Conservation (phyloP, 1,140 invertebrate species). For the Drosophila setifemur region DNA sequence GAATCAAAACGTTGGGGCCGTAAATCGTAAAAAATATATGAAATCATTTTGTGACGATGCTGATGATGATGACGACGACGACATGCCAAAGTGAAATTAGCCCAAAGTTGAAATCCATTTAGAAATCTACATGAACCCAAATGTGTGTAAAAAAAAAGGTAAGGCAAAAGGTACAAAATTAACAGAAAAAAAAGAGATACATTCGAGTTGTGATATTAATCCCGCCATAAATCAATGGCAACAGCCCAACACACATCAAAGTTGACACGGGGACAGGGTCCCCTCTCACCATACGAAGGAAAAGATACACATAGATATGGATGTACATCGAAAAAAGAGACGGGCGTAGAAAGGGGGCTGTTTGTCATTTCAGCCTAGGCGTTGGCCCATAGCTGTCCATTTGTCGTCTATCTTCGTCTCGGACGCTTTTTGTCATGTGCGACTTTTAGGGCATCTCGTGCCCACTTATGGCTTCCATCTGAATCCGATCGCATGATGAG, state of each 20-base stretch:
- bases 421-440: slow-evolving; percentile 47
- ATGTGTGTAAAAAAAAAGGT: slow-evolving; percentile 43
- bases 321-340: neutral
- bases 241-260: slow-evolving; percentile 47
- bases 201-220: slow-evolving; percentile 60
- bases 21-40: slow-evolving; percentile 40
- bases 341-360: neutral
- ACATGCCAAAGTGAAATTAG: slow-evolving; percentile 71
- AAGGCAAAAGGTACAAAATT: slow-evolving; percentile 32
- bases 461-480: slow-evolving; percentile 27
- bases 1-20: slow-evolving; percentile 5
- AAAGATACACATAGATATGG: slow-evolving; percentile 6
- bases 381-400: slow-evolving; percentile 46
- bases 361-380: slow-evolving; percentile 30
- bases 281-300: neutral
- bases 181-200: slow-evolving; percentile 21
- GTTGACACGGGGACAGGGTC: slow-evolving; percentile 50
- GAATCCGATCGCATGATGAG: slow-evolving; percentile 19
- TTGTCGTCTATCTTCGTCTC: slow-evolving; percentile 46
- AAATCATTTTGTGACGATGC: slow-evolving; percentile 51
- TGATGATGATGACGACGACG: slow-evolving; percentile 5
- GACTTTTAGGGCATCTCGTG: slow-evolving; percentile 43
- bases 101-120: slow-evolving; percentile 75
- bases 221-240: slow-evolving; percentile 60
- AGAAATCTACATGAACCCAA: slow-evolving; percentile 65